phyloP scores from a whole-genome alignment of 1,140 invertebrate genomes.

The Drosophila santomea region DNA sequence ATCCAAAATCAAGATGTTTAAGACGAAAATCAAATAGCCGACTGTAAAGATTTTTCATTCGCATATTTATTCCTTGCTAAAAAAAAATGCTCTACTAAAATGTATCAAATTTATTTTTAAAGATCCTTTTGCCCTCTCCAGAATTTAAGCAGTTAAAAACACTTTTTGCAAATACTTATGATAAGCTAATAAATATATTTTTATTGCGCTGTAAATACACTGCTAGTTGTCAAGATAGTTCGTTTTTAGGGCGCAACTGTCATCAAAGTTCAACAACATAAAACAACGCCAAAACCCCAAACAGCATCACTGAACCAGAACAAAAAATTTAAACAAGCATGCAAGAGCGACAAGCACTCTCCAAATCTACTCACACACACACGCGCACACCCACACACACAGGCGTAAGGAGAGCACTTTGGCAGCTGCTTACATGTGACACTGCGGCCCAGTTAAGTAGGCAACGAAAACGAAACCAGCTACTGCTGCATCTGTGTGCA shows the following conservation, averaged over 20 bases:
- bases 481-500: conserved; percentile 5
- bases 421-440: conserved; percentile 64
- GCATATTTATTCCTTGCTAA: not conserved
- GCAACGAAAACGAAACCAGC: conserved; percentile 73
- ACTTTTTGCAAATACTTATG: not conserved
- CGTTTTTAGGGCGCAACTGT: not conserved
- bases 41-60: not conserved
- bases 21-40: not conserved
- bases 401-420: conserved; percentile 48
- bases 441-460: conserved; percentile 77
- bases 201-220: too few relatives aligned
- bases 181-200: too few relatives aligned
- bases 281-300: conserved; percentile 21
- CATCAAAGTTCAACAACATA: conserved; percentile 29
- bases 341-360: conserved; percentile 37
- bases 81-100: too few relatives aligned
- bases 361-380: conserved; percentile 25
- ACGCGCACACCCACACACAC: not conserved
- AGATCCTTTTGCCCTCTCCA: too few relatives aligned
- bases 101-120: too few relatives aligned
- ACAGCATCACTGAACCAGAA: conserved; percentile 13
- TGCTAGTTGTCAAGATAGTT: not conserved
- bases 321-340: conserved; percentile 1
- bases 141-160: too few relatives aligned
- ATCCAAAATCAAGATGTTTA: not conserved